These are phyloP conservation scores for Carassius auratus DNA, from an alignment of 2,113 vertebrate species.

Conservation along the genomic window DNA sequence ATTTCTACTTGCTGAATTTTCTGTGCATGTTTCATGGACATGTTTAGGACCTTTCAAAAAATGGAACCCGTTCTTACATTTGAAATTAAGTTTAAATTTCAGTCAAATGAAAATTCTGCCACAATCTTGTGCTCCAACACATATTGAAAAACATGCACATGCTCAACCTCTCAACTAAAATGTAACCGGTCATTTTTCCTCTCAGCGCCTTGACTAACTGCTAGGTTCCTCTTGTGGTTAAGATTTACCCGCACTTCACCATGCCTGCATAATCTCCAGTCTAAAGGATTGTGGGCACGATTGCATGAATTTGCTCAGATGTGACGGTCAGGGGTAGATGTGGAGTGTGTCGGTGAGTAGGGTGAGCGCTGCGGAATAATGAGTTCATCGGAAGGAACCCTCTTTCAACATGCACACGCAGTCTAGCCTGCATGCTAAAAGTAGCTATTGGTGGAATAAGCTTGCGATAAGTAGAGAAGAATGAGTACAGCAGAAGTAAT, in stretches of 20 bases:
- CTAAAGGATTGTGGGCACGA: conserved; percentile 70
- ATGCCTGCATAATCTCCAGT: conserved; percentile 64
- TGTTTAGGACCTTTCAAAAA: neutral
- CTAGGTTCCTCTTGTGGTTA: conserved; percentile 21
- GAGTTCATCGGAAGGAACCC: neutral
- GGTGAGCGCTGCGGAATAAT: conserved; percentile 41
- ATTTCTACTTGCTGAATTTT: neutral
- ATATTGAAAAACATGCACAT: conserved; percentile 10
- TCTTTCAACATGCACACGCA: neutral
- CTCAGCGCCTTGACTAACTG: conserved; percentile 20
- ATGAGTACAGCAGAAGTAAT: conserved; percentile 31
- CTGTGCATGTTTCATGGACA: neutral
- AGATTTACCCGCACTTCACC: conserved; percentile 43
- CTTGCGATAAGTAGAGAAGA: conserved; percentile 14
- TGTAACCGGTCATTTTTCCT: conserved; percentile 29
- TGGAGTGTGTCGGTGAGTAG: conserved; percentile 44
- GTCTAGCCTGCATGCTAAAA: neutral
- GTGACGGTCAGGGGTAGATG: conserved; percentile 62
- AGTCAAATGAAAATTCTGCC: neutral
- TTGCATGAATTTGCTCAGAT: conserved; percentile 70
- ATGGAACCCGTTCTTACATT: neutral
- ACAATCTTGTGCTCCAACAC: conserved; percentile 10
- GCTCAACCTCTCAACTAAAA: conserved; percentile 16
- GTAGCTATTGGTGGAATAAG: conserved; percentile 5
- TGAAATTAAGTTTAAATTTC: neutral